A percentile compares a stretch with the other conserved stretches of the same genome.
phyloP scores from a whole-genome alignment of 1,140 invertebrate genomes.

The Sipha flava region DNA sequence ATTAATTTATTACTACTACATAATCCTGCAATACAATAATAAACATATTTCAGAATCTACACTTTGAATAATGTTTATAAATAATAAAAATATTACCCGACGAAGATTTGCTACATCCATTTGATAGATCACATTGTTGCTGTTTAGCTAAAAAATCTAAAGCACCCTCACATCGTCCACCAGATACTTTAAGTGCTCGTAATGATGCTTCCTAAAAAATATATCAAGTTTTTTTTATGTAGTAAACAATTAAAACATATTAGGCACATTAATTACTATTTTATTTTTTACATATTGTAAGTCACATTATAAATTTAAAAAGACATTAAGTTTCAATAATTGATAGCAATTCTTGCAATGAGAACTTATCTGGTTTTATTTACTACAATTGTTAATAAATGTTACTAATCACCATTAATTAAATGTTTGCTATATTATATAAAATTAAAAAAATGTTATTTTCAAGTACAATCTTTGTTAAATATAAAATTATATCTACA shows the following conservation, averaged over 20 bases:
- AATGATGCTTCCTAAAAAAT: slow-evolving; percentile 55
- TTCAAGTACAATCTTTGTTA: no score
- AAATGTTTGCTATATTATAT: no score
- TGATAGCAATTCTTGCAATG: no score
- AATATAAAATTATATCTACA: no score
- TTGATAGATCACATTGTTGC: slow-evolving; percentile 47
- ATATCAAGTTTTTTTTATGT: background rate
- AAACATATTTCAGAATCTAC: background rate
- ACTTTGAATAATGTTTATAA: background rate
- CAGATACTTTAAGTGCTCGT: slow-evolving; percentile 57
- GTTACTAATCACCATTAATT: no score
- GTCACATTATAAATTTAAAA: no score
- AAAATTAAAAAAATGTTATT: no score
- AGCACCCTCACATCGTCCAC: slow-evolving; percentile 59
- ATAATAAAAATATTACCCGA: slow-evolving; percentile 33
- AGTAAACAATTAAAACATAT: background rate
- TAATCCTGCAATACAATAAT: slow-evolving; percentile 38
- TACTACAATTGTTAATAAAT: no score
- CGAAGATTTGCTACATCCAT: slow-evolving; percentile 40
- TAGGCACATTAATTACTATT: no score
- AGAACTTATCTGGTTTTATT: no score
- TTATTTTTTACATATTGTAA: no score
- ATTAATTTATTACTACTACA: slow-evolving; percentile 64
- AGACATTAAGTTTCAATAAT: no score
- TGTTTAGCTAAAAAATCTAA: slow-evolving; percentile 61